Base-by-base conservation (phyloP, 1,140 invertebrate genomes). In the Melitaea cinxia region DNA sequence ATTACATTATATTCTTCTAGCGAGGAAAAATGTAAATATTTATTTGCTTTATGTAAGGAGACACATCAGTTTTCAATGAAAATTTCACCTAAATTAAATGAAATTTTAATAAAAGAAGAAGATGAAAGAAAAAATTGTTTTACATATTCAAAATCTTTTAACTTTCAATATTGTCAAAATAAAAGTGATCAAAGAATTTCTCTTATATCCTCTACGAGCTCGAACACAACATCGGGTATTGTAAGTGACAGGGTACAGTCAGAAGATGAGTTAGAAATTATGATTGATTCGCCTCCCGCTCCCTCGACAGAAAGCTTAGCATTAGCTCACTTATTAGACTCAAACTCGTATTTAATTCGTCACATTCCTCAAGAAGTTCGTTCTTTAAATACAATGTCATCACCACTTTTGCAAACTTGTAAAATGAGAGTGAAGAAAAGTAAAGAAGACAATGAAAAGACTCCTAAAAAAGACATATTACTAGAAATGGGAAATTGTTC, bases 41-140 rank as follows among this genome's bases (percentile, higher is more conserved):
- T 99, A 65, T 93, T 99, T 62, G 94, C 95, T 12, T 92, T 99
- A 15, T 99, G 97, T 90, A 95, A 95, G 75, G 95, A 96, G 69
- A 98, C 97, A 5, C 98, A 99, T 92, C 97, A 98, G 86, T 98
- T 98, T 91, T 97, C 96, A 74, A 97, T 98, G 96, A 95, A 96
- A 79, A 95, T 98, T 77, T 95, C 97, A 56, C 94, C 96, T 14
- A 94, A 96, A 74, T 91, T 97, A 23, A 95, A 93, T 74, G 96
- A 98, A 81, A 94, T 96, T 57, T 93, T 94, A 71, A 93, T 95
- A 61, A 95, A 97, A 73, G 94, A 95, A 81, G 95, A 97, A 93
- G 95, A 92, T 57, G 93, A 94, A 72, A 89, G 85, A 0, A 92
- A 91, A 73, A 78, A 79, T 60, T 95, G 94, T 78, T 94, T 94